These are phyloP conservation scores for Bhutanitis thaidina DNA, from an alignment of 2,888 invertebrate genomes.

Conservation along the genomic window DNA sequence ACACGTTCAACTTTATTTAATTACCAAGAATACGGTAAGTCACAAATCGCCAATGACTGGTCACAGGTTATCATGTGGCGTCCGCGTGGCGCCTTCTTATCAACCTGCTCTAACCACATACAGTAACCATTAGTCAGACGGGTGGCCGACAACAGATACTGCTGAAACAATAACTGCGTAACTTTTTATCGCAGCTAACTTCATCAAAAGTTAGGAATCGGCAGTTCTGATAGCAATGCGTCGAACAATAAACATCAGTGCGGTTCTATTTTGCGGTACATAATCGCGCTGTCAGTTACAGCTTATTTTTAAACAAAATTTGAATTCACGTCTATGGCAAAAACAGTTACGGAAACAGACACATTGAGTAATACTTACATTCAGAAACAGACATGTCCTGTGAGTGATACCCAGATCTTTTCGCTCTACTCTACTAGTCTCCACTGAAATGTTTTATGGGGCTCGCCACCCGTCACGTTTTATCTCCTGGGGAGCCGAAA, in stretches of 20 bases:
- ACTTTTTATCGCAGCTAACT: conserved; percentile 23
- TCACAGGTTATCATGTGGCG: conserved; percentile 37
- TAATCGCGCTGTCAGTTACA: too few relatives aligned
- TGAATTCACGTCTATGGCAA: too few relatives aligned
- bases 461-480: too few relatives aligned
- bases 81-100: conserved; percentile 37
- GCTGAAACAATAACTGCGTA: conserved; percentile 16
- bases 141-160: conserved; percentile 12
- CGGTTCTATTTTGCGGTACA: not conserved
- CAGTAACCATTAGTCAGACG: conserved; percentile 27
- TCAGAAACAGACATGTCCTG: too few relatives aligned
- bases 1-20: too few relatives aligned
- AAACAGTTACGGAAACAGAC: too few relatives aligned
- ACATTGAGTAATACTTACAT: too few relatives aligned
- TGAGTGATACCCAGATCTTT: too few relatives aligned
- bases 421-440: too few relatives aligned
- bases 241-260: not conserved
- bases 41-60: conserved; percentile 22
- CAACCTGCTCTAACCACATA: conserved; percentile 26
- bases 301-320: too few relatives aligned
- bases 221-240: not conserved
- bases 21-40: conserved; percentile 1
- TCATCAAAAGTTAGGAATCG: conserved; percentile 8
- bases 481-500: too few relatives aligned
- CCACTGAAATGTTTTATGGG: too few relatives aligned